Evolutionary conservation across 2,888 invertebrate genomes (phyloP).

Genomic region (Nomada fabriciana): DNA sequence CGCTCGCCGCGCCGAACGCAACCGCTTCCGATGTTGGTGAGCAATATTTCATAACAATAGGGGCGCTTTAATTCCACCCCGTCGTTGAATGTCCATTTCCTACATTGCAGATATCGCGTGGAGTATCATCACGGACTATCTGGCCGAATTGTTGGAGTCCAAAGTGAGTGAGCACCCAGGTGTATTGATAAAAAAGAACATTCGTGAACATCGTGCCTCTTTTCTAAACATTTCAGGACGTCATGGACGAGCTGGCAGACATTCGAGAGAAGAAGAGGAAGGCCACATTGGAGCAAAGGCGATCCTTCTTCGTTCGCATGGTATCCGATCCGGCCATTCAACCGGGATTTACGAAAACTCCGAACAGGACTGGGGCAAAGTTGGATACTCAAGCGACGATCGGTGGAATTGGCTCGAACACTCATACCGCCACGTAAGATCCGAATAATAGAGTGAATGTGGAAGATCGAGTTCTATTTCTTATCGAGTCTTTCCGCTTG

Average conservation of each 20-base stretch:
- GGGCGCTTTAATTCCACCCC: not conserved
- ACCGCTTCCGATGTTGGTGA: constrained; percentile 92
- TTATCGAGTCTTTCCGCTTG: constrained; percentile 65
- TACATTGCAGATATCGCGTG: constrained; percentile 90
- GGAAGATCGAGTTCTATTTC: not conserved
- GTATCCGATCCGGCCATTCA: constrained; percentile 97
- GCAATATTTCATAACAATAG: constrained; percentile 13
- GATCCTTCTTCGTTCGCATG: constrained; percentile 99
- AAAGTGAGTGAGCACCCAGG: constrained; percentile 71
- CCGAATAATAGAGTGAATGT: not conserved
- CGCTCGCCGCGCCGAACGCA: constrained; percentile 96
- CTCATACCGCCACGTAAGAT: constrained; percentile 65
- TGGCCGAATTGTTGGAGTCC: constrained; percentile 92
- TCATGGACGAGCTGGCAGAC: constrained; percentile 90
- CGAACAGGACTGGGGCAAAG: constrained; percentile 80
- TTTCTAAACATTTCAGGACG: constrained; percentile 82
- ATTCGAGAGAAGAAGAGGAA: constrained; percentile 90
- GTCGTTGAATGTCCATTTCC: constrained; percentile 3
- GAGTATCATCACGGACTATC: constrained; percentile 93
- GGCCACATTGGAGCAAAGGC: constrained; percentile 94
- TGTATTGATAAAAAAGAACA: not conserved
- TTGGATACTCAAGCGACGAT: constrained; percentile 81
- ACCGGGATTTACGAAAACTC: constrained; percentile 83
- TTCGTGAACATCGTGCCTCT: not conserved
- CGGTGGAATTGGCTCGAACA: constrained; percentile 79